Base-by-base conservation (phyloP, 2,888 invertebrate species). In the Galeopsomyia nigrocyanea region DNA sequence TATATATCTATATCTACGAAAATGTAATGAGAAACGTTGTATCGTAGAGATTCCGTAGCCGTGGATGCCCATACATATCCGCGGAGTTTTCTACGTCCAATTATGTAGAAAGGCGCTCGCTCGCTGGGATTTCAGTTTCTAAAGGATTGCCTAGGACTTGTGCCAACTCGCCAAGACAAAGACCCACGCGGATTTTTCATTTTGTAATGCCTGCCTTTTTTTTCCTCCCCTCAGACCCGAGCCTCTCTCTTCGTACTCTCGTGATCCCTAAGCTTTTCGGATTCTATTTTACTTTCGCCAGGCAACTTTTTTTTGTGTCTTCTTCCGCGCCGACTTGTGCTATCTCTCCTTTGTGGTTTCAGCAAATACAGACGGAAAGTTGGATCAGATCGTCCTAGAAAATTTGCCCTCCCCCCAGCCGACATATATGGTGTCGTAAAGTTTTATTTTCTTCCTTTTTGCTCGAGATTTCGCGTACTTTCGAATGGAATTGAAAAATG, bases 101-200 rank as follows among this genome's bases (percentile, higher is more conserved):
- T 73, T 68, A 73, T 68, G 68, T 73, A 73, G 68, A 73, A 61
- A 60, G 64, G 65, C 55, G 16, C 58, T 31, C 55, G 16, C 58
- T 31, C 17, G 57, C 50, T 46, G 63, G 58, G 63, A 68, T 72
- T 72, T 72, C 72, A 53, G 64, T 39, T 17, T 46, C 55, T 50
- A 56, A 66, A 61, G 66, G 66, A 66, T 61, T 22, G 64, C 66
- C 68, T 16, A 49, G 31, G 26, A 47, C 19, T 46, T 49, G 26
- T 49, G 16, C 39, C 21, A 49, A 57, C 31, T 13, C 57, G 16
- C 26, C 55, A 56, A 55, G 49, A 66, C 49, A 66, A 66, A 66
- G 66, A 71, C 31, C 50, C 5, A 5, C 39, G 13, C 16, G 62
- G 61, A 71, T 56, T 71, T 71, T 71, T 71, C 66, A 66, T 62